phyloP scores from a whole-genome alignment of 30 jellyfish, hydroid and myxozoan genomes.

The Chironex yamaguchii region DNA sequence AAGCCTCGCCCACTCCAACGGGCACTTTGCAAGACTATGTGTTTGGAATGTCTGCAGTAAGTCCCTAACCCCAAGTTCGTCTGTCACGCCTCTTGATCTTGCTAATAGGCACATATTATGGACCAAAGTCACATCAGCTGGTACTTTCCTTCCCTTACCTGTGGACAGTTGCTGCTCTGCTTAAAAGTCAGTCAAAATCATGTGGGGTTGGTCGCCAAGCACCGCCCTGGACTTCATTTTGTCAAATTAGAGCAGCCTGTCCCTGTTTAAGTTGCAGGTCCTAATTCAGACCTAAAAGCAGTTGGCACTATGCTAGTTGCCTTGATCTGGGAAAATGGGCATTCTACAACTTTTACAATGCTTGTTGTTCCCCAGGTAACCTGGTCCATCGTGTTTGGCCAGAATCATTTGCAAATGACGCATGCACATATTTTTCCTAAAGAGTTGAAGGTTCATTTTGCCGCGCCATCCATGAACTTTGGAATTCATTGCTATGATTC shows the following conservation, averaged over 20 bases:
- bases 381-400: constrained; percentile 63
- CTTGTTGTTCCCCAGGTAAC: constrained; percentile 38
- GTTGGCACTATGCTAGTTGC: constrained; percentile 57
- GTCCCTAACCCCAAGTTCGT: constrained; percentile 12
- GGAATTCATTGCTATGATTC: constrained; percentile 37
- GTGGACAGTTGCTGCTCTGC: constrained; percentile 59
- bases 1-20: constrained; percentile 21
- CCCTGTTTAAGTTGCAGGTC: constrained; percentile 67
- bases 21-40: constrained; percentile 22
- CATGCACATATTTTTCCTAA: constrained; percentile 32
- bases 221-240: neutral
- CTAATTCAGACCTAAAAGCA: constrained; percentile 26
- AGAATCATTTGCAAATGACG: constrained; percentile 45
- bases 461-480: constrained; percentile 19
- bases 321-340: constrained; percentile 54
- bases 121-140: constrained; percentile 39
- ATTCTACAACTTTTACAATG: constrained; percentile 30
- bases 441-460: constrained; percentile 43
- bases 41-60: constrained; percentile 51
- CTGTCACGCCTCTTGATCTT: constrained; percentile 33
- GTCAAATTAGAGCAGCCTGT: constrained; percentile 46
- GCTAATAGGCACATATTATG: constrained; percentile 27
- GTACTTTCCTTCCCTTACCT: constrained; percentile 42
- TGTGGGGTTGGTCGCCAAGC: constrained; percentile 14
- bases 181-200: constrained; percentile 42